These are phyloP conservation scores for Thaumetopoea pityocampa DNA, from an alignment of 1,140 invertebrate genomes.

Conservation along the genomic window DNA sequence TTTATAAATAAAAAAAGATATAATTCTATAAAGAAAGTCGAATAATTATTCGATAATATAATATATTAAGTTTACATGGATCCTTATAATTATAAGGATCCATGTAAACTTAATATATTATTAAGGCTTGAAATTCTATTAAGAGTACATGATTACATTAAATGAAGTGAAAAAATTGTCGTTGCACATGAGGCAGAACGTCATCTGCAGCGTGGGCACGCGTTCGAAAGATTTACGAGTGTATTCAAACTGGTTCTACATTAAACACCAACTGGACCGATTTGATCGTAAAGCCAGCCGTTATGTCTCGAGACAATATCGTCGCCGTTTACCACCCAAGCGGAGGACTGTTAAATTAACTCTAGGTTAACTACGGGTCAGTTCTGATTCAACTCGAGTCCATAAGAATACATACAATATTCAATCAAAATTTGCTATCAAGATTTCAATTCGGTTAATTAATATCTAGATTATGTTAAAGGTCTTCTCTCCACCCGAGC, in stretches of 20 bases:
- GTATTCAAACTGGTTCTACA: conserved; percentile 68
- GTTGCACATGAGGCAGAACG: conserved; percentile 34
- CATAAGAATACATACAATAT: too few relatives aligned
- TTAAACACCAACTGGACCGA: conserved; percentile 59
- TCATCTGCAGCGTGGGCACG: conserved; percentile 51
- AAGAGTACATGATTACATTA: neutral
- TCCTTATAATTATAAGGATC: too few relatives aligned
- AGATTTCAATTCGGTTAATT: too few relatives aligned
- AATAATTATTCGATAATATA: too few relatives aligned
- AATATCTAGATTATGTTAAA: too few relatives aligned
- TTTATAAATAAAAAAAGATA: too few relatives aligned
- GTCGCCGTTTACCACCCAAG: conserved; percentile 50
- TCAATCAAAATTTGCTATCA: too few relatives aligned
- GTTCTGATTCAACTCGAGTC: too few relatives aligned
- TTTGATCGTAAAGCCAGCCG: conserved; percentile 65
- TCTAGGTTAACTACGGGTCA: conserved; percentile 50
- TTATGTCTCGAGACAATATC: conserved; percentile 57
- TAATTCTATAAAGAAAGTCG: too few relatives aligned
- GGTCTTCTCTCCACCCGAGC: too few relatives aligned
- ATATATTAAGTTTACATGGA: too few relatives aligned
- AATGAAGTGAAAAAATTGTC: conserved; percentile 2
- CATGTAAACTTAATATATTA: too few relatives aligned
- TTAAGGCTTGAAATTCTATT: neutral
- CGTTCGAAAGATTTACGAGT: conserved; percentile 58
- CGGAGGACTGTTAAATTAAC: conserved; percentile 44